Evolutionary conservation across 2,797 vertebrate genomes (phyloP).

Genomic region (Choloepus didactylus): DNA sequence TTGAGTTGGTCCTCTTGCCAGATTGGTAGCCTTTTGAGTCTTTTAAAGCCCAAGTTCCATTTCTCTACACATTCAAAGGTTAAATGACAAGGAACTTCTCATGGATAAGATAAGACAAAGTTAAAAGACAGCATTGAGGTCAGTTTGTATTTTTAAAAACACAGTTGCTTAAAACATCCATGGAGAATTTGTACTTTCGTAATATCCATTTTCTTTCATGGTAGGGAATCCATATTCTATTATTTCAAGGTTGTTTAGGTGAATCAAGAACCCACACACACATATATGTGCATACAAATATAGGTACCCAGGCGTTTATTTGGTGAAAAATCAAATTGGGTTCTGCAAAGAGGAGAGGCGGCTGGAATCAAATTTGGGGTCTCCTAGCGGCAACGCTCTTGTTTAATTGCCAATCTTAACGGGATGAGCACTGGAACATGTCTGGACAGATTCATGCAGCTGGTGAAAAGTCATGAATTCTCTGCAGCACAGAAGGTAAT

Average conservation of each 20-base stretch:
- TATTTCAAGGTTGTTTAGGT: not conserved
- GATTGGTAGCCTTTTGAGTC: conserved; percentile 68
- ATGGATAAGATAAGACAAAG: conserved; percentile 23
- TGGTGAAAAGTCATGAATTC: conserved; percentile 64
- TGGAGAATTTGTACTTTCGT: conserved; percentile 47
- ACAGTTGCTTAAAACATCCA: conserved; percentile 4
- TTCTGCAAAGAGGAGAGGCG: conserved; percentile 28
- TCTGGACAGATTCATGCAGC: not conserved
- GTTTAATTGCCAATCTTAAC: conserved; percentile 66
- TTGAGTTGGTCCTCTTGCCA: conserved; percentile 61
- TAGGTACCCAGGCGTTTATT: not conserved
- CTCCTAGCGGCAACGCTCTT: conserved; percentile 18
- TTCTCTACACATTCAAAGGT: conserved; percentile 57
- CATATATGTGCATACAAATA: not conserved
- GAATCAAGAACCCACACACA: not conserved
- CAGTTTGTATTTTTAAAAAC: conserved; percentile 9
- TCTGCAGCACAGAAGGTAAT: conserved; percentile 68
- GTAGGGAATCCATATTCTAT: not conserved
- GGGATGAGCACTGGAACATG: conserved; percentile 56
- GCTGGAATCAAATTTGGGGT: conserved; percentile 64
- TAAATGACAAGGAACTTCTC: conserved; percentile 52
- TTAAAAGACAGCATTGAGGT: conserved; percentile 59
- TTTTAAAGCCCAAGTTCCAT: conserved; percentile 61
- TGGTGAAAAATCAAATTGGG: conserved; percentile 1
- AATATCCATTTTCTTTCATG: conserved; percentile 55